Percentiles rank a stretch among this genome's conserved stretches.
Conservation (phyloP, 1,140 invertebrate genomes). For the Microvelia longipes region DNA sequence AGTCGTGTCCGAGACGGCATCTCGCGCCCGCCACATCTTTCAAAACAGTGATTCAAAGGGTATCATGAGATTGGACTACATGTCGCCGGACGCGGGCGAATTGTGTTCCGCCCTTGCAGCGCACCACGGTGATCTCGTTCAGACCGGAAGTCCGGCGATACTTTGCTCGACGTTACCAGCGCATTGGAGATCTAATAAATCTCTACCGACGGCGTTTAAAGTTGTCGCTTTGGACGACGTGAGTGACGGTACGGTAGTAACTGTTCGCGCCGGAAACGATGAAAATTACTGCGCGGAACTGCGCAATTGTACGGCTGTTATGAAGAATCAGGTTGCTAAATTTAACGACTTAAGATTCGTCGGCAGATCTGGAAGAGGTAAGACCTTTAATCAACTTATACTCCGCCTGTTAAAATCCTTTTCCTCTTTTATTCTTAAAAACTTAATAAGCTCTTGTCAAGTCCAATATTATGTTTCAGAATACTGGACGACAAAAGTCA, state of each 20-base stretch:
- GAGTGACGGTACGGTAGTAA: constrained; percentile 83
- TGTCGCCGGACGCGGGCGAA: constrained; percentile 45
- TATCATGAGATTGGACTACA: constrained; percentile 30
- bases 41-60: constrained; percentile 20
- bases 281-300: constrained; percentile 91
- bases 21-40: neutral
- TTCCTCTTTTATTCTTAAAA: too few species aligned
- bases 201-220: constrained; percentile 82
- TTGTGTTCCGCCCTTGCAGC: constrained; percentile 66
- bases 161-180: constrained; percentile 75
- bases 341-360: constrained; percentile 96
- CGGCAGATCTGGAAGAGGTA: constrained; percentile 79
- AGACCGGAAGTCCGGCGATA: constrained; percentile 79
- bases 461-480: too few species aligned
- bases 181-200: constrained; percentile 96
- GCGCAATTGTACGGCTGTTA: constrained; percentile 76
- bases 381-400: constrained; percentile 28
- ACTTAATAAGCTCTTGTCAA: too few species aligned
- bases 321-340: constrained; percentile 93
- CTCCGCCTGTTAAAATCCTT: too few species aligned
- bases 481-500: too few species aligned
- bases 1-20: neutral
- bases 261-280: constrained; percentile 85
- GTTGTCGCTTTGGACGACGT: constrained; percentile 80
- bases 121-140: constrained; percentile 74